A percentile compares a stretch with the other conserved stretches of the same genome.
Evolutionary conservation across 2,797 vertebrate species (phyloP).

Genomic region (Poecilia wingei): DNA sequence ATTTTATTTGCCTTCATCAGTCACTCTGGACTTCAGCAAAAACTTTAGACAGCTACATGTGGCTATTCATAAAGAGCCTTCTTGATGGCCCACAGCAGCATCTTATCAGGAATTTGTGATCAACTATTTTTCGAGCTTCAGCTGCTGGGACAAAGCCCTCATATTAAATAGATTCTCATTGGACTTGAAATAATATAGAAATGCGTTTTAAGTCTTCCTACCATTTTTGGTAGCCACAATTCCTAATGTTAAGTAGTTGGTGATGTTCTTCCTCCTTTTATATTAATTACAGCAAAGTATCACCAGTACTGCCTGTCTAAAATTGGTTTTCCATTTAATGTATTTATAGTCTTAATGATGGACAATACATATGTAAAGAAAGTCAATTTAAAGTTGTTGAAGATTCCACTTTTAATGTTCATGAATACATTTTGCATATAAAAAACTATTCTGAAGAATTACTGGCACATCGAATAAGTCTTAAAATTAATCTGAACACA

Average conservation of each 20-base stretch:
- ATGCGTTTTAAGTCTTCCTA: background rate
- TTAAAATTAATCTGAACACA: slow-evolving; percentile 7
- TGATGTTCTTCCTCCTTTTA: background rate
- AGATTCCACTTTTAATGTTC: background rate
- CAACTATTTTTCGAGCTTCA: background rate
- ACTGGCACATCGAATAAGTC: background rate
- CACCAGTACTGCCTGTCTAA: background rate
- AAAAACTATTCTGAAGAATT: background rate
- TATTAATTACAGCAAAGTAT: background rate
- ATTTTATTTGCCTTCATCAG: background rate
- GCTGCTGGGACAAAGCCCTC: background rate
- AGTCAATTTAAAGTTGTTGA: background rate
- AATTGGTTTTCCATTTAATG: background rate
- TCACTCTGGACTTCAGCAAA: background rate
- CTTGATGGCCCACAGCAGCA: background rate
- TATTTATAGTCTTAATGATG: background rate
- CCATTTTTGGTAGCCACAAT: background rate
- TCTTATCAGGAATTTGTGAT: background rate
- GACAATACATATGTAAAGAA: background rate
- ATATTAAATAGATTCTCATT: background rate
- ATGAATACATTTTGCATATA: background rate
- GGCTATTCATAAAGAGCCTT: background rate
- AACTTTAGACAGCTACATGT: background rate
- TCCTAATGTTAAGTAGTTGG: background rate
- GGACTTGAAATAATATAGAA: background rate